Percentiles rank a stretch among this genome's conserved stretches.
phyloP scores from a whole-genome alignment of 2,113 vertebrate genomes.

The Poeciliopsis turrubarensis region DNA sequence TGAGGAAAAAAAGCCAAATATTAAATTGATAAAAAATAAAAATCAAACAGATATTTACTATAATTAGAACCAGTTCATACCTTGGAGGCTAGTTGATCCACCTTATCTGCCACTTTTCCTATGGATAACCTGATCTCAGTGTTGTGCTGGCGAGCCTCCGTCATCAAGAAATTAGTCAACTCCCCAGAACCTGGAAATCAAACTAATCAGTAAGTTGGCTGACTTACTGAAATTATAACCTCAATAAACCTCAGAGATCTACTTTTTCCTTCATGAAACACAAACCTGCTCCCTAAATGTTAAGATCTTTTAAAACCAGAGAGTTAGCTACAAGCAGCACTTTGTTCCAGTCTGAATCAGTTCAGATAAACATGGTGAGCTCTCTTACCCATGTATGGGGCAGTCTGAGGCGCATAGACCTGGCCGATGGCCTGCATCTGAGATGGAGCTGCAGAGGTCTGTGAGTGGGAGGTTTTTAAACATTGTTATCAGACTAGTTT shows the following conservation, averaged over 20 bases:
- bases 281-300: no score
- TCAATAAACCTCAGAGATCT: background rate
- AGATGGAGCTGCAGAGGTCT: conserved; percentile 75
- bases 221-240: background rate
- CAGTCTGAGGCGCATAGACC: conserved; percentile 83
- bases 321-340: background rate
- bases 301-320: background rate
- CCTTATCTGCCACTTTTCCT: conserved; percentile 92
- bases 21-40: background rate
- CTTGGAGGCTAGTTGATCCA: conserved; percentile 91
- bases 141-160: conserved; percentile 94
- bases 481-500: background rate
- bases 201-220: background rate
- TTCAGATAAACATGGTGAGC: background rate
- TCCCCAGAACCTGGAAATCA: conserved; percentile 82
- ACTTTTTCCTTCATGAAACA: background rate
- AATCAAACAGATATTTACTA: background rate
- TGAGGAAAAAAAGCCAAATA: background rate
- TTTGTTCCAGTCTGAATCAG: background rate
- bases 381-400: conserved; percentile 87
- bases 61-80: conserved; percentile 61
- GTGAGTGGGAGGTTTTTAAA: conserved; percentile 80
- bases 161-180: conserved; percentile 93
- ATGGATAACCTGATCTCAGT: conserved; percentile 92
- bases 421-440: conserved; percentile 87